These are phyloP conservation scores for Tragelaphus scriptus DNA, from an alignment of 2,113 vertebrate species.

Conservation along the genomic window DNA sequence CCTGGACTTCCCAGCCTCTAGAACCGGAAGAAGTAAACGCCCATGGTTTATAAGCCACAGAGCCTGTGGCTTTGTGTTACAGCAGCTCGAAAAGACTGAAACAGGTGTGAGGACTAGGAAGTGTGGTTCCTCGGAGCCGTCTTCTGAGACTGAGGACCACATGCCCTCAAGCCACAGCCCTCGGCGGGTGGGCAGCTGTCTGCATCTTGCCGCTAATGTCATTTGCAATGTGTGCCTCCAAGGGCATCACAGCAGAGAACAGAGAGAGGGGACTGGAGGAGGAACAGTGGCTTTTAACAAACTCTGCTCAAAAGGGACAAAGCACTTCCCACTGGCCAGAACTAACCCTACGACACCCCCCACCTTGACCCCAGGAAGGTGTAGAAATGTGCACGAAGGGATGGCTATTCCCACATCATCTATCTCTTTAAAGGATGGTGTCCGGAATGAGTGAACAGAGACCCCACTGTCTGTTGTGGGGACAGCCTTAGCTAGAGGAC, in stretches of 20 bases:
- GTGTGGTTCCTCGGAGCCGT: fast-evolving
- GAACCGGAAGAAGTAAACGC: not conserved
- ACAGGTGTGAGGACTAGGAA: fast-evolving
- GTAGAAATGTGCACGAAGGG: not conserved
- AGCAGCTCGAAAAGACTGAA: not conserved
- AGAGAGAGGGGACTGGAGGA: not conserved
- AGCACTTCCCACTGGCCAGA: not conserved
- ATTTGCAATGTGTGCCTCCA: not conserved
- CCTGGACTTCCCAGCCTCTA: not conserved
- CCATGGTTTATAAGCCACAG: not conserved
- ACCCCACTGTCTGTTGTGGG: fast-evolving
- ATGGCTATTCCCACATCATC: not conserved
- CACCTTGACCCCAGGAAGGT: not conserved
- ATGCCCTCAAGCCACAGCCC: not conserved
- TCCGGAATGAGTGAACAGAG: not conserved
- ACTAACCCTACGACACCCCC: not conserved
- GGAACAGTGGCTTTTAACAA: not conserved
- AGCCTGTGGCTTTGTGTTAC: fast-evolving
- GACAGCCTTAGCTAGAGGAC: not conserved
- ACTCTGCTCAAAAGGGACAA: not conserved
- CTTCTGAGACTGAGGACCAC: not conserved
- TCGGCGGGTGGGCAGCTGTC: fast-evolving
- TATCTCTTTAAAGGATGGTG: not conserved
- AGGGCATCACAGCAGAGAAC: not conserved
- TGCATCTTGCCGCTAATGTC: not conserved